Conservation (phyloP, 2,888 invertebrate species). For the Cosmia trapezina region DNA sequence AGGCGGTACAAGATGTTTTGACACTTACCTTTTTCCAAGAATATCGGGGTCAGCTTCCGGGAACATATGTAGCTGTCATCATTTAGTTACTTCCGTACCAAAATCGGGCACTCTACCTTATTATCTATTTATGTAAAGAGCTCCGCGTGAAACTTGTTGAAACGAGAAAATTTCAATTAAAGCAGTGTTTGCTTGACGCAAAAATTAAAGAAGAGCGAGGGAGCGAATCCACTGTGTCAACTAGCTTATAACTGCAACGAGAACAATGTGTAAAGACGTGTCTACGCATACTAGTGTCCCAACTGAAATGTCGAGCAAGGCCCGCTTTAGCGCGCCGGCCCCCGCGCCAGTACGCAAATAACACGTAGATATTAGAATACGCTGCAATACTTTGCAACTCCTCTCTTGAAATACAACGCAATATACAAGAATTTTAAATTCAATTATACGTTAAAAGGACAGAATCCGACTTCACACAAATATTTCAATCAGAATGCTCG, state of each 20-base stretch:
- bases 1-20: neutral
- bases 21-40: constrained; percentile 1
- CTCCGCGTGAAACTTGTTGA: neutral
- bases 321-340: constrained; percentile 18
- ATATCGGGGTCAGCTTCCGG: neutral
- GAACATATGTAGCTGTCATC: neutral
- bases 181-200: constrained; percentile 37
- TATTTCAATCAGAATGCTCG: constrained; percentile 24
- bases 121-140: neutral
- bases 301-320: constrained; percentile 56
- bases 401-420: constrained; percentile 4
- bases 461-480: constrained; percentile 10
- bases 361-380: constrained; percentile 39
- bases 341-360: constrained; percentile 34
- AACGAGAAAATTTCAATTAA: constrained; percentile 40
- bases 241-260: constrained; percentile 60
- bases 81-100: neutral
- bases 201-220: constrained; percentile 55
- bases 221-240: constrained; percentile 45
- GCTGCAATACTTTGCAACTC: constrained; percentile 25
- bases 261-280: constrained; percentile 61
- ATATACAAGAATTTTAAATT: constrained; percentile 3
- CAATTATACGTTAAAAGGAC: neutral
- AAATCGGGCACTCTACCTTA: neutral
- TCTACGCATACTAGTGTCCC: constrained; percentile 58